These are phyloP conservation scores for Embiotoca jacksoni DNA, from an alignment of 2,113 vertebrate genomes.

Conservation along the genomic window DNA sequence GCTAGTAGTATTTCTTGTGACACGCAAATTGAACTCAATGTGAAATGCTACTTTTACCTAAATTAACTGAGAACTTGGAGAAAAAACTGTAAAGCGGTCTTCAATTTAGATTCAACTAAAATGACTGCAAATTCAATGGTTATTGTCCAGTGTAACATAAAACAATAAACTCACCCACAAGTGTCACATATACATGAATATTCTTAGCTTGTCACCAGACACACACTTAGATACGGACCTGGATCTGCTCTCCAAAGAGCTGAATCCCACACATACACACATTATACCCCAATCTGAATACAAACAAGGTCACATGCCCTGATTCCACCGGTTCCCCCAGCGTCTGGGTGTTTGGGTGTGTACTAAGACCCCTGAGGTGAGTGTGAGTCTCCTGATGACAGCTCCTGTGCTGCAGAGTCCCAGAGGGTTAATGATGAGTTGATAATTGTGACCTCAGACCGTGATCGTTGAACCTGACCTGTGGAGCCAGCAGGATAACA, in stretches of 20 bases:
- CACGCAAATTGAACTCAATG: too few relatives aligned
- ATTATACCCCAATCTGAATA: not conserved
- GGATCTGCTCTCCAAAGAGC: conserved; percentile 22
- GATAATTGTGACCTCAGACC: conserved; percentile 63
- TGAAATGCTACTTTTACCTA: too few relatives aligned
- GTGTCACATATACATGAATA: too few relatives aligned
- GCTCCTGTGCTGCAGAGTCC: conserved; percentile 48
- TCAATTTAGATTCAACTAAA: too few relatives aligned
- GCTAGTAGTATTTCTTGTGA: too few relatives aligned
- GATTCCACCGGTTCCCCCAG: conserved; percentile 15
- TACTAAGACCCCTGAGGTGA: conserved; percentile 60
- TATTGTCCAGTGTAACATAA: too few relatives aligned
- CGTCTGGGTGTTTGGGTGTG: conserved; percentile 36
- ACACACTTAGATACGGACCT: conserved; percentile 30
- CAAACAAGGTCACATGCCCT: conserved; percentile 21
- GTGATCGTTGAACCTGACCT: conserved; percentile 72
- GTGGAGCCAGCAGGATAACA: conserved; percentile 50
- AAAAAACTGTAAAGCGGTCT: too few relatives aligned
- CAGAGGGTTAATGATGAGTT: conserved; percentile 59
- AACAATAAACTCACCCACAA: too few relatives aligned
- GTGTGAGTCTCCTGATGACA: conserved; percentile 63
- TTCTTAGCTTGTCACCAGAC: conserved; percentile 22
- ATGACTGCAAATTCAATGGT: too few relatives aligned
- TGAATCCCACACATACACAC: conserved; percentile 17
- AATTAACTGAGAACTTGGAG: too few relatives aligned